Evolutionary conservation across 2,797 vertebrate species (phyloP).

Genomic region (Hylomyscus alleni): DNA sequence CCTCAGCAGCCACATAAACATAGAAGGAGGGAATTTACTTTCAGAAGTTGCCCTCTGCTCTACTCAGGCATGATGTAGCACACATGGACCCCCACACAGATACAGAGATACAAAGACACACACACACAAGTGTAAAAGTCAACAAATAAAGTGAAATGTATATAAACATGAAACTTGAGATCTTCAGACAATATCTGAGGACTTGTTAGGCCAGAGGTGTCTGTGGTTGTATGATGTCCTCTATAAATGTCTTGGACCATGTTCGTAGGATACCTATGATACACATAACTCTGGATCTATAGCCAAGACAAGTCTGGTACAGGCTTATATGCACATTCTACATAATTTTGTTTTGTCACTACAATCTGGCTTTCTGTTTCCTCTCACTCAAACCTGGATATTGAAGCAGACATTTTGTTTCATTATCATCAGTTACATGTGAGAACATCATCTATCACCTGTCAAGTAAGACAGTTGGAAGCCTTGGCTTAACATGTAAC

Average conservation of each 20-base stretch:
- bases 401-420: constrained; percentile 2
- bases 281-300: too few relatives aligned
- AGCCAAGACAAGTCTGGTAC: neutral
- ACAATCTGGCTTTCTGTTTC: neutral
- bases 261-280: neutral
- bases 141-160: neutral
- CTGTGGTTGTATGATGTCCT: neutral
- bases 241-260: neutral
- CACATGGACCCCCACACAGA: neutral
- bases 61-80: neutral
- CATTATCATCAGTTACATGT: neutral
- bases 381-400: neutral
- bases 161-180: neutral
- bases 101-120: neutral
- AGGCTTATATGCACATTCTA: neutral
- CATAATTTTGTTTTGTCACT: neutral
- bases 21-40: neutral
- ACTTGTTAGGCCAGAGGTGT: neutral
- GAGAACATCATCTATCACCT: neutral
- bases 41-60: too few relatives aligned
- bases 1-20: neutral
- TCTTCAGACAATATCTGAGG: neutral
- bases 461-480: neutral
- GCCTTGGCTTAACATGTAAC: neutral
- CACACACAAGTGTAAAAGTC: neutral